Conservation (phyloP, 1,140 invertebrate genomes). For the Drosophila paulistorum region DNA sequence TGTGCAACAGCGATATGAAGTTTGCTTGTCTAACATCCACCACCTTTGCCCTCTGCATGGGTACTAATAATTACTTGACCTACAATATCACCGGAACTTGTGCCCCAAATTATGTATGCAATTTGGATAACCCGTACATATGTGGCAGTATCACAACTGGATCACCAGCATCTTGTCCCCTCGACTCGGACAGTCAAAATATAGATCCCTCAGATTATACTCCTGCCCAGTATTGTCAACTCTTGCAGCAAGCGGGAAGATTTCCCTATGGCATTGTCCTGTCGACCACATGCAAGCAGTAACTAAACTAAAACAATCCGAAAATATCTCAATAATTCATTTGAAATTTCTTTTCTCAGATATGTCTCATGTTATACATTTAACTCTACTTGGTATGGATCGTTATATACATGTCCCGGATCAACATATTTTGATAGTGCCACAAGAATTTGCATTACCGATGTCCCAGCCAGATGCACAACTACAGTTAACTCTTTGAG, state of each 20-base stretch:
- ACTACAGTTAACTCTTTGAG: slow-evolving; percentile 17
- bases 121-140: slow-evolving; percentile 18
- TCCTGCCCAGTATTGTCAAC: slow-evolving; percentile 35
- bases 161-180: slow-evolving; percentile 21
- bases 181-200: neutral
- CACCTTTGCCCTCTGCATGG: slow-evolving; percentile 50
- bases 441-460: slow-evolving; percentile 13
- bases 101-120: slow-evolving; percentile 36
- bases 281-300: slow-evolving; percentile 52
- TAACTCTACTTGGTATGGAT: slow-evolving; percentile 29
- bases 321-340: too few relatives aligned
- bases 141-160: slow-evolving; percentile 22
- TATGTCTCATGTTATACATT: slow-evolving; percentile 39
- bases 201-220: slow-evolving; percentile 12
- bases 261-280: slow-evolving; percentile 47
- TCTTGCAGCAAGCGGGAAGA: slow-evolving; percentile 19
- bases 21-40: slow-evolving; percentile 40
- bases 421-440: slow-evolving; percentile 46
- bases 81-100: slow-evolving; percentile 40
- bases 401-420: slow-evolving; percentile 39
- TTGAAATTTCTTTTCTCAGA: slow-evolving; percentile 8
- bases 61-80: neutral
- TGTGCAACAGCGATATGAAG: neutral
- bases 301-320: neutral
- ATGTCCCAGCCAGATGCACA: slow-evolving; percentile 43